Evolutionary conservation across 2,797 vertebrate species (phyloP), one percentile per base, ranked within the genome.

Genomic region (Xiphophorus birchmanni): DNA sequence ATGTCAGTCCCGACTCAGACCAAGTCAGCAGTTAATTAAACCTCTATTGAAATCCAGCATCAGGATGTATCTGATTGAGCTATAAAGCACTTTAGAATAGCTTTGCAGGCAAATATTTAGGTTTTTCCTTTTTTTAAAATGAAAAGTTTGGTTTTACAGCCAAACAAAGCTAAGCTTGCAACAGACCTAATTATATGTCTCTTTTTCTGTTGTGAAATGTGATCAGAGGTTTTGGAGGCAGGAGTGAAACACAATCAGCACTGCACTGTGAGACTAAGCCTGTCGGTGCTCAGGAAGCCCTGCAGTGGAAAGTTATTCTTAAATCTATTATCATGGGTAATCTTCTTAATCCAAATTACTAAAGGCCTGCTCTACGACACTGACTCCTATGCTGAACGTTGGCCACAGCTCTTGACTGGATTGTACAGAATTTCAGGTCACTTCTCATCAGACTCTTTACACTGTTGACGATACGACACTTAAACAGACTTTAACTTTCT

Each of bases 301-400:
- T 85, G 80, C 88, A 86, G 84, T 85, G 84, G 88, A 91, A 93
- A 93, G 89, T 92, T 95, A 92, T 90, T 94, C 90, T 92, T 93
- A 91, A 91, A 92, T 95, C 90, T 93, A 94, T 94, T 94, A 93
- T 92, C 89, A 93, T 91, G 92, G 90, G 90, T 95, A 94, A 95
- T 95, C 90, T 89, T 80, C 91, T 95, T 95, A 93, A 93, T 95
- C 92, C 92, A 93, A 91, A 90, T 94, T 76, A 86, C 89, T 91
- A 84, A 92, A 89, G 91, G 88, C 87, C 90, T 86, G 77, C 86
- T 88, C 81, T 88, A 86, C 81, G 37, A 84, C 77, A 40, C 81
- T 47, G 84, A 89, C 88, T 90, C 82, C 79, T 82, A 69, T 60
- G 9, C 86, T 85, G 79, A 75, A 74, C 82, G 73, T 77, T 84